Percentiles rank a stretch among this genome's conserved stretches.
phyloP scores from a whole-genome alignment of 2,888 invertebrate species.

The Drosophila affinis region DNA sequence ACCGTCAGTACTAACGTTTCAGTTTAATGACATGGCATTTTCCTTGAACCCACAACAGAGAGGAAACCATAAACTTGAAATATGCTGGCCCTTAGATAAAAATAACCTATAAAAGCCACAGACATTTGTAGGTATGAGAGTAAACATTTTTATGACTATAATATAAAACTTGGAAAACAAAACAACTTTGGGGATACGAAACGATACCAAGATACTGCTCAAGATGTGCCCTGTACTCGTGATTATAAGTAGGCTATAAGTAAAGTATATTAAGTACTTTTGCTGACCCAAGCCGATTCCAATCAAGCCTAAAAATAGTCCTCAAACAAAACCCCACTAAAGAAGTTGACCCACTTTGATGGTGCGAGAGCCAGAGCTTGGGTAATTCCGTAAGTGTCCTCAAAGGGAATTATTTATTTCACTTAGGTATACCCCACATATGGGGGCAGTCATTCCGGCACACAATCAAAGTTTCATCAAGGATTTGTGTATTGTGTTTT shows the following conservation, averaged over 20 bases:
- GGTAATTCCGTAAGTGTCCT: conserved; percentile 22
- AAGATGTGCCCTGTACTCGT: conserved; percentile 8
- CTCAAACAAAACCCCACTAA: background rate
- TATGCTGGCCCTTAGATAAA: background rate
- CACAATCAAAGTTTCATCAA: conserved; percentile 13
- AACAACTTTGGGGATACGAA: background rate
- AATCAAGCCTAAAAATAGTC: conserved; percentile 26
- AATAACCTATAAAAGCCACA: background rate
- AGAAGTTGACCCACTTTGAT: conserved; percentile 21
- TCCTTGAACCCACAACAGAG: background rate
- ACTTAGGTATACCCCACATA: conserved; percentile 17
- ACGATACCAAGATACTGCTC: background rate
- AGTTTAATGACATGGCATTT: background rate
- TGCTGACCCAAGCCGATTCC: conserved; percentile 38
- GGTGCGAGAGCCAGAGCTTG: background rate
- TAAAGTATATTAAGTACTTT: conserved; percentile 15
- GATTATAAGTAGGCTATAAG: conserved; percentile 34
- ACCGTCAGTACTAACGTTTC: background rate
- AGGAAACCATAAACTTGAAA: background rate
- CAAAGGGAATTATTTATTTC: conserved; percentile 35
- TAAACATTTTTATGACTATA: conserved; percentile 30
- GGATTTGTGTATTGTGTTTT: conserved; percentile 22
- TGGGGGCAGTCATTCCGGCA: background rate
- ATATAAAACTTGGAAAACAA: conserved; percentile 18
- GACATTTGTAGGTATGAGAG: conserved; percentile 12